These are phyloP conservation scores for Salvelinus namaycush DNA, from an alignment of 2,113 vertebrate species.

Conservation along the genomic window DNA sequence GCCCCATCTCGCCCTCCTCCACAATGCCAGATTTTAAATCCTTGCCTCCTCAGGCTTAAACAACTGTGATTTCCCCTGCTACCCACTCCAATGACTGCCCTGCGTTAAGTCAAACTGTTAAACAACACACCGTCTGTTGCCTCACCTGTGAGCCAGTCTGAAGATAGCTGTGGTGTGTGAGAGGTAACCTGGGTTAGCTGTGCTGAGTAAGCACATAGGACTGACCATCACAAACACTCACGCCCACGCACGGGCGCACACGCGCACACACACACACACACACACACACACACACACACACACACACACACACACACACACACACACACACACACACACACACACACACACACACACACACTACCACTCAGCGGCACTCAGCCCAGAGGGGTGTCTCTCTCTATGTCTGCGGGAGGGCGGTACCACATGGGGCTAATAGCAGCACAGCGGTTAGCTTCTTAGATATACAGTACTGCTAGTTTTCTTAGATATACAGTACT, in stretches of 20 bases:
- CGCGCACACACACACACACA: too few species aligned
- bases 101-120: constrained; percentile 14
- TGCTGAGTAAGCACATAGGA: neutral
- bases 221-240: neutral
- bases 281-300: neutral
- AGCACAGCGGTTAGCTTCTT: too few species aligned
- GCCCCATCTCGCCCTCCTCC: neutral
- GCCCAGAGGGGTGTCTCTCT: too few species aligned
- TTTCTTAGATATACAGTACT: too few species aligned
- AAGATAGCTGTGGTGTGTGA: neutral
- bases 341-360: too few species aligned
- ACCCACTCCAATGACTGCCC: neutral
- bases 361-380: too few species aligned
- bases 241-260: neutral
- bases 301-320: too few species aligned
- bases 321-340: too few species aligned
- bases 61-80: constrained; percentile 10
- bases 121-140: neutral
- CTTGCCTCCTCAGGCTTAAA: constrained; percentile 5
- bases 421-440: too few species aligned
- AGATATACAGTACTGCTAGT: too few species aligned
- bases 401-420: too few species aligned
- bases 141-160: neutral
- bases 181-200: neutral
- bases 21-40: neutral